Evolutionary conservation across 1,140 invertebrate genomes (phyloP).

Genomic region (Penaeus indicus): DNA sequence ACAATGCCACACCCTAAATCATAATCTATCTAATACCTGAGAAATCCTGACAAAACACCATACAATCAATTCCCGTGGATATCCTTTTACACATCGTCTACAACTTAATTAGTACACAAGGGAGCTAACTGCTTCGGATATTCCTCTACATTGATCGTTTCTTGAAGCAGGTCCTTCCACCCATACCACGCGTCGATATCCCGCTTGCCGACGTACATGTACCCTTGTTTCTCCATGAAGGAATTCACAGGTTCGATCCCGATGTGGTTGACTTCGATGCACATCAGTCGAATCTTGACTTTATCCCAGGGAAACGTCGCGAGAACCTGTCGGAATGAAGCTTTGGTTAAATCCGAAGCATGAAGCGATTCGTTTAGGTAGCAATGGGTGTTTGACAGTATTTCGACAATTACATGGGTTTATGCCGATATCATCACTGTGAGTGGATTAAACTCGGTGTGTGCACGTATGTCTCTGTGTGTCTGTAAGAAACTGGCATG

Average conservation of each 20-base stretch:
- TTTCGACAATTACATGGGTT: too few species aligned
- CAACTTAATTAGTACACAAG: neutral
- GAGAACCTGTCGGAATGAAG: neutral
- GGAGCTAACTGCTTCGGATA: neutral
- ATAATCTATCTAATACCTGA: too few species aligned
- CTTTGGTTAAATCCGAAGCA: too few species aligned
- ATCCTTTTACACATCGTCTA: neutral
- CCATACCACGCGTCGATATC: neutral
- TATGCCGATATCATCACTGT: too few species aligned
- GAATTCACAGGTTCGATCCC: neutral
- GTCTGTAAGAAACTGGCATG: too few species aligned
- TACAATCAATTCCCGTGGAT: too few species aligned
- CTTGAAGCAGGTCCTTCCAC: neutral
- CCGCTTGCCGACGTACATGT: neutral
- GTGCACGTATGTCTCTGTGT: too few species aligned
- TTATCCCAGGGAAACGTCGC: neutral
- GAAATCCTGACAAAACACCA: too few species aligned
- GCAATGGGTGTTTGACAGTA: too few species aligned
- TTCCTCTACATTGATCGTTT: neutral
- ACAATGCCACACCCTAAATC: too few species aligned
- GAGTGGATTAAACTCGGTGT: too few species aligned
- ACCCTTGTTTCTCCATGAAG: neutral
- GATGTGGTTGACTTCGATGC: constrained; percentile 2
- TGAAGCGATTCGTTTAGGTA: too few species aligned
- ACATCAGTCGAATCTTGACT: neutral